Evolutionary conservation across 1,140 invertebrate genomes (phyloP).

Genomic region (Goniozus legneri): DNA sequence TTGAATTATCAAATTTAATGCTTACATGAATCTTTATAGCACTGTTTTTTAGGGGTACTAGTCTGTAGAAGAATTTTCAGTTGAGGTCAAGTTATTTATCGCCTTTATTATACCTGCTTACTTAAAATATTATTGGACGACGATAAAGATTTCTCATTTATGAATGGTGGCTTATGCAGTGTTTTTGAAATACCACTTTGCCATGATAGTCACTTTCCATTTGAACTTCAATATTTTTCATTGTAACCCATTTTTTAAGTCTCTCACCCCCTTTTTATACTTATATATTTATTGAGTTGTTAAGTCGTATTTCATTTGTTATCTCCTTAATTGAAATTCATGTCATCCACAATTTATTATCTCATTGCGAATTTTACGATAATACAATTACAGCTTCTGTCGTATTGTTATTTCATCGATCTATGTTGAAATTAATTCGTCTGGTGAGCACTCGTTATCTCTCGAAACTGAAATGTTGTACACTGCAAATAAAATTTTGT

Average conservation of each 20-base stretch:
- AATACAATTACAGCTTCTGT: slow-evolving; percentile 30
- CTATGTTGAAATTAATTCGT: slow-evolving; percentile 34
- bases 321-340: slow-evolving; percentile 24
- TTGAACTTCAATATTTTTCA: too few species aligned
- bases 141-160: slow-evolving; percentile 25
- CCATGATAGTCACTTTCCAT: slow-evolving; percentile 35
- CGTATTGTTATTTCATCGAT: slow-evolving; percentile 26
- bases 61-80: slow-evolving; percentile 30
- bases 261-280: slow-evolving; percentile 6
- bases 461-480: too few species aligned
- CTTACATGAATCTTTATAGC: slow-evolving; percentile 34
- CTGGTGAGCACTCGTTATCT: too few species aligned
- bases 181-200: slow-evolving; percentile 40
- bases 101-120: slow-evolving; percentile 37
- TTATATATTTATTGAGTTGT: slow-evolving; percentile 11
- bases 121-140: slow-evolving; percentile 21
- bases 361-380: slow-evolving; percentile 20
- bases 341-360: slow-evolving; percentile 22
- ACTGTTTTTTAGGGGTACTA: slow-evolving; percentile 29
- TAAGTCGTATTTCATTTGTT: too few species aligned
- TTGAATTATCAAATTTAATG: slow-evolving; percentile 22
- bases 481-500: too few species aligned
- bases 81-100: slow-evolving; percentile 26
- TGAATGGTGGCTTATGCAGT: slow-evolving; percentile 51
- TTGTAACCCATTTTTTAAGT: too few species aligned